Conservation (phyloP, 2,113 vertebrate species). For the Neotoma lepida region DNA sequence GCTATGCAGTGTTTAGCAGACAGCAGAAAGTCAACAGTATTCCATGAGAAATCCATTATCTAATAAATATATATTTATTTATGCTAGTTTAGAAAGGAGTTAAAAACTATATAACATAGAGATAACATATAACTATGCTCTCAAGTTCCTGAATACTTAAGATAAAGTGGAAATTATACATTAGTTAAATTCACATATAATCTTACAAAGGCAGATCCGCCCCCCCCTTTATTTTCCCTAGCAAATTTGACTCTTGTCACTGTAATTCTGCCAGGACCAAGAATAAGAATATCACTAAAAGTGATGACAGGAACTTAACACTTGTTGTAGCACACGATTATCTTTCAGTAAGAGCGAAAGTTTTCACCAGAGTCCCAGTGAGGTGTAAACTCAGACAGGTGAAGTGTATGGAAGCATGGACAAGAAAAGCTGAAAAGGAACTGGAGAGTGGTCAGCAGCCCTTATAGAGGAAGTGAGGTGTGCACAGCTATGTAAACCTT, state of each 20-base stretch:
- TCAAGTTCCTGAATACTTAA: slow-evolving; percentile 10
- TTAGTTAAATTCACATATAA: background rate
- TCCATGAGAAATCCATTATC: background rate
- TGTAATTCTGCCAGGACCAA: background rate
- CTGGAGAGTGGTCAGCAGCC: background rate
- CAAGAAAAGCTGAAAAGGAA: background rate
- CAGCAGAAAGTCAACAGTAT: background rate
- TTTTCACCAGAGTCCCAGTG: background rate
- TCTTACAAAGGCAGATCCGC: background rate
- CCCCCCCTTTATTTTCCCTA: background rate
- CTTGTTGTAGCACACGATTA: background rate
- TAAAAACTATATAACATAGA: background rate
- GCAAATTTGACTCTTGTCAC: background rate
- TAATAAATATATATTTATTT: background rate
- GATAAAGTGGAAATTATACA: background rate
- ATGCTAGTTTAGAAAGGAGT: background rate
- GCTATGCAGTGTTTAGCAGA: background rate
- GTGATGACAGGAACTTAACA: background rate
- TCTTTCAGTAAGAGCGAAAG: background rate
- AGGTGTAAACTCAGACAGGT: background rate
- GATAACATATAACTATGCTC: no score
- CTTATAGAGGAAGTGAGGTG: no score
- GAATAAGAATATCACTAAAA: background rate
- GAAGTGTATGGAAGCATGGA: background rate
- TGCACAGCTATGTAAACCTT: background rate